These are phyloP conservation scores for Chiloscyllium punctatum DNA, from an alignment of 2,797 vertebrate genomes.

Conservation along the genomic window DNA sequence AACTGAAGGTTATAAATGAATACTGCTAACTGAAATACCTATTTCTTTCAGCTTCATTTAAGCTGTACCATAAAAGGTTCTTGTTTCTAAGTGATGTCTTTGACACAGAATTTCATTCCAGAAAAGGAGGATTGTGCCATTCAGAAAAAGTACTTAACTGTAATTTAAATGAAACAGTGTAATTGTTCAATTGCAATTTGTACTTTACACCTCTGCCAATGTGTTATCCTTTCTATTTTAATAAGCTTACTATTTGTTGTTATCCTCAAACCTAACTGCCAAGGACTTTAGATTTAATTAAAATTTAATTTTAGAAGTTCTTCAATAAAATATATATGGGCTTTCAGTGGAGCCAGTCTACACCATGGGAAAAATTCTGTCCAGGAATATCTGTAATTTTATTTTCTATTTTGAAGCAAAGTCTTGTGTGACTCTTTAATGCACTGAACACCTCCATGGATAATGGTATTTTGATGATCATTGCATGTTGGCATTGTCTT, in stretches of 20 bases:
- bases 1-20: neutral
- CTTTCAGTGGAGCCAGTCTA: neutral
- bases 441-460: neutral
- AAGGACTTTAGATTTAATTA: constrained; percentile 1
- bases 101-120: neutral
- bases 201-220: neutral
- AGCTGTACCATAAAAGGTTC: neutral
- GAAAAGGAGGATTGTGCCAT: neutral
- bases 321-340: neutral
- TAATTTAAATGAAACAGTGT: neutral
- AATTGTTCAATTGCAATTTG: neutral
- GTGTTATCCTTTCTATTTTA: neutral
- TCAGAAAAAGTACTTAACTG: neutral
- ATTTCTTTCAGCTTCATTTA: neutral
- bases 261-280: neutral
- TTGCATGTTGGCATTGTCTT: neutral
- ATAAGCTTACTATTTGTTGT: neutral
- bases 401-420: neutral
- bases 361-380: neutral
- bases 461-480: neutral
- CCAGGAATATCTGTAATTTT: neutral
- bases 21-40: neutral
- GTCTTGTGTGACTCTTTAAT: neutral
- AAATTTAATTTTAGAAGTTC: neutral
- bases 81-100: neutral